Base-by-base conservation (phyloP, 1,140 invertebrate genomes). In the Bombus ignitus region DNA sequence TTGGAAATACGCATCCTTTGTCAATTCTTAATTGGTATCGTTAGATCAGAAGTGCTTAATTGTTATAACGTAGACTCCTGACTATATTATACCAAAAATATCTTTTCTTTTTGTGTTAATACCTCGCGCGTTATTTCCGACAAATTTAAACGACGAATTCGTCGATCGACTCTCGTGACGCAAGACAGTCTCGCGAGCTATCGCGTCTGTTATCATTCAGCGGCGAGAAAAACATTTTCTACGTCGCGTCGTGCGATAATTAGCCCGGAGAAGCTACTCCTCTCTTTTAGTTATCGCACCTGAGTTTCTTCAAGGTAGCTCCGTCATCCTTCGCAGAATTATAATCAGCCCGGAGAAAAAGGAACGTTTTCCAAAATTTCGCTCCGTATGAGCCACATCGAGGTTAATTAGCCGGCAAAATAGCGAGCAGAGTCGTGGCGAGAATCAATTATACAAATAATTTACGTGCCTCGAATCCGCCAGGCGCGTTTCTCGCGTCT, bases 181-280 rank as follows among this genome's bases (percentile, higher is more conserved):
- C 39, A 53, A 9, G 35, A 57, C 37, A 9, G 28, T 13, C 47
- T 53, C 28, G 35, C 44, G 35, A n/a, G 53, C 42, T 80, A 80
- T 85, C 83, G 35, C 18, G 35, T 9, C 53, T 42, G 44, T 81
- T 65, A 81, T 72, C 83, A 79, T 44, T 66, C 47, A 25, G 32
- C 59, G 25, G 12, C 53, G 65, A 81, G 85, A 59, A 86, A 82
- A 86, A 89, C 79, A 87, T 85, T 78, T 66, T 88, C 73, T 81
- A 66, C 78, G 73, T 32, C 77, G 73, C 42, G 15, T 66, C 15
- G 59, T n/a, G 42, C 12, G 88, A 78, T 81, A 89, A 89, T 89
- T 89, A 76, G 68, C 65, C 53, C 10, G 57, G 25, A 42, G 70
- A 44, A 78, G 32, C 3, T 77, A 9, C 15, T 57, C 32, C 22